Conservation (phyloP, 1,140 invertebrate species). For the Drosophila tani region DNA sequence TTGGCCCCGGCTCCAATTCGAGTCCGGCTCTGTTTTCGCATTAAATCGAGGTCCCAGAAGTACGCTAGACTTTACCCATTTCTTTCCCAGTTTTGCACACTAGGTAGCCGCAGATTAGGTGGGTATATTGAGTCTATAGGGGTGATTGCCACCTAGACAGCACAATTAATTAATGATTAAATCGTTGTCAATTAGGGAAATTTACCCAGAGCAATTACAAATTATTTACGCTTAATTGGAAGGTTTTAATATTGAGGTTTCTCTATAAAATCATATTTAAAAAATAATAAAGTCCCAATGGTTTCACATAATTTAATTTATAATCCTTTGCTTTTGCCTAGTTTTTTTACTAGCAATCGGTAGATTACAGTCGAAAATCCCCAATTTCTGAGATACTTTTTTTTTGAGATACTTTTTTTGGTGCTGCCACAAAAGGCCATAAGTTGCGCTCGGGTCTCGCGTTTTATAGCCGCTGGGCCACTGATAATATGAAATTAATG, state of each 20-base stretch:
- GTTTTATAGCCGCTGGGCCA: conserved; percentile 66
- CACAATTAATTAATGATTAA: neutral
- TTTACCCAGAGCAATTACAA: neutral
- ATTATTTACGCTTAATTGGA: no score
- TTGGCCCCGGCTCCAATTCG: conserved; percentile 38
- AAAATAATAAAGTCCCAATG: no score
- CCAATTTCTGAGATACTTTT: neutral
- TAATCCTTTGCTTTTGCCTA: neutral
- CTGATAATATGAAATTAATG: conserved; percentile 83
- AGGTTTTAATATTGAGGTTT: neutral
- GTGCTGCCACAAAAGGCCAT: conserved; percentile 33
- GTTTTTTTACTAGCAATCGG: neutral
- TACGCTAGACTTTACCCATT: conserved; percentile 47
- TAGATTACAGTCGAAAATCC: neutral
- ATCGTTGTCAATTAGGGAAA: neutral
- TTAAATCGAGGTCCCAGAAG: conserved; percentile 73
- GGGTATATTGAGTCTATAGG: conserved; percentile 5
- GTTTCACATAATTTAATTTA: neutral
- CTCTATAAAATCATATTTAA: no score
- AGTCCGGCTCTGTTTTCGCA: conserved; percentile 40
- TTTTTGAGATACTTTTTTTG: neutral
- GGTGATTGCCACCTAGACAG: neutral
- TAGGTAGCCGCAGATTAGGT: neutral
- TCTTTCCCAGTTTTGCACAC: conserved; percentile 24
- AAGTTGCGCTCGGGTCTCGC: conserved; percentile 43